A percentile compares a stretch with the other conserved stretches of the same genome.
Conservation (phyloP, 2,888 invertebrate species). For the Apodemia hepburni region DNA sequence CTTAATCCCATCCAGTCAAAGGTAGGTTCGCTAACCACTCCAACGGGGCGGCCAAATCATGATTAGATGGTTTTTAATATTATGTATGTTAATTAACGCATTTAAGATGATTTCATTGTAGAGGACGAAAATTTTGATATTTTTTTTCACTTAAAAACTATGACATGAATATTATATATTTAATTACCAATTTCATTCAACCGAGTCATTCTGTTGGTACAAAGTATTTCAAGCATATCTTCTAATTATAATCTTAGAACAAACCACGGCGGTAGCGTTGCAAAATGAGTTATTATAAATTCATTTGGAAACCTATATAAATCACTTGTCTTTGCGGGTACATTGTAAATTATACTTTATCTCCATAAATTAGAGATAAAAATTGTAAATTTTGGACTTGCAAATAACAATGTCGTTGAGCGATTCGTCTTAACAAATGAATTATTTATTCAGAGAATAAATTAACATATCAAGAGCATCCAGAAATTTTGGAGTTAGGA, state of each 20-base stretch:
- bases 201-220: neutral
- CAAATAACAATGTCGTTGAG: conserved; percentile 54
- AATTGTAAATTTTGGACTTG: conserved; percentile 22
- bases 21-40: too few relatives aligned
- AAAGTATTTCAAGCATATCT: conserved; percentile 19
- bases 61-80: too few relatives aligned
- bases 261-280: conserved; percentile 27
- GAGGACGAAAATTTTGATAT: too few relatives aligned
- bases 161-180: neutral
- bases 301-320: conserved; percentile 27
- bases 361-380: conserved; percentile 32
- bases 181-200: neutral
- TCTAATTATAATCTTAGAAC: conserved; percentile 31
- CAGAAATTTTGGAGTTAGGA: conserved; percentile 31
- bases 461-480: conserved; percentile 73
- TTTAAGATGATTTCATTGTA: too few relatives aligned
- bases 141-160: neutral
- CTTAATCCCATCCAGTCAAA: too few relatives aligned
- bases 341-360: conserved; percentile 34
- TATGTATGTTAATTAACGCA: too few relatives aligned
- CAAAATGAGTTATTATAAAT: conserved; percentile 31
- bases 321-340: conserved; percentile 28
- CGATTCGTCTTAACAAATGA: conserved; percentile 70
- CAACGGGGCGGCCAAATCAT: too few relatives aligned
- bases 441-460: conserved; percentile 74